A percentile compares a stretch with the other conserved stretches of the same genome.
Evolutionary conservation across 2,797 vertebrate species (phyloP).

Genomic region (Microhierax caerulescens): DNA sequence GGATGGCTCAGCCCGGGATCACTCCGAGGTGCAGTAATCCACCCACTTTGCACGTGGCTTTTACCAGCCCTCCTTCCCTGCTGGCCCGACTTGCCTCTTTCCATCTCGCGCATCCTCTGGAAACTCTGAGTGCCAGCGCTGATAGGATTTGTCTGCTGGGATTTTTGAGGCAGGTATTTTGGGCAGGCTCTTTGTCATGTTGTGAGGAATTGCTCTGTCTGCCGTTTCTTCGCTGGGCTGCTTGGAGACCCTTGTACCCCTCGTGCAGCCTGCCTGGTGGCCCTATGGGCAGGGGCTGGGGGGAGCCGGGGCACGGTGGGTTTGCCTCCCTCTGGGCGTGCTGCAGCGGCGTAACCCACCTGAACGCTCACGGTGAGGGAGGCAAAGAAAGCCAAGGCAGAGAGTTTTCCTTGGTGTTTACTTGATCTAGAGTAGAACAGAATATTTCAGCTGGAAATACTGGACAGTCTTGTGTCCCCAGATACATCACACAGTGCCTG

Average conservation of each 20-base stretch:
- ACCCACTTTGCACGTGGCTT: accelerated
- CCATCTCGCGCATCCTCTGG: accelerated
- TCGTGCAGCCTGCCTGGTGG: accelerated
- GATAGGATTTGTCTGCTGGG: neutral
- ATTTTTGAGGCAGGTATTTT: neutral
- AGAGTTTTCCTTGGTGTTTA: neutral
- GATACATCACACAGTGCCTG: accelerated
- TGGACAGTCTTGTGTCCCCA: neutral
- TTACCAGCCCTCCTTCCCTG: neutral
- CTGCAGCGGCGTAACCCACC: neutral
- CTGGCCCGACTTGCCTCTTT: neutral
- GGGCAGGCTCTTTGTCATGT: neutral
- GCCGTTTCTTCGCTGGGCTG: neutral
- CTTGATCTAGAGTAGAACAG: neutral
- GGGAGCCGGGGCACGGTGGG: neutral
- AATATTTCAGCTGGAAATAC: neutral
- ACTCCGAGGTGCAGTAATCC: neutral
- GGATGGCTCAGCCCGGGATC: neutral
- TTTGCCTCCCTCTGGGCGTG: neutral
- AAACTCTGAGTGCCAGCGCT: neutral
- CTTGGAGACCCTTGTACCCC: neutral
- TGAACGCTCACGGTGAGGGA: neutral
- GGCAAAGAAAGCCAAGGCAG: neutral
- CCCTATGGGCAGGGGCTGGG: neutral
- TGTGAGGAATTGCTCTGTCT: neutral